Evolutionary conservation across 2,113 vertebrate genomes (phyloP).

Genomic region (Chaenocephalus aceratus): DNA sequence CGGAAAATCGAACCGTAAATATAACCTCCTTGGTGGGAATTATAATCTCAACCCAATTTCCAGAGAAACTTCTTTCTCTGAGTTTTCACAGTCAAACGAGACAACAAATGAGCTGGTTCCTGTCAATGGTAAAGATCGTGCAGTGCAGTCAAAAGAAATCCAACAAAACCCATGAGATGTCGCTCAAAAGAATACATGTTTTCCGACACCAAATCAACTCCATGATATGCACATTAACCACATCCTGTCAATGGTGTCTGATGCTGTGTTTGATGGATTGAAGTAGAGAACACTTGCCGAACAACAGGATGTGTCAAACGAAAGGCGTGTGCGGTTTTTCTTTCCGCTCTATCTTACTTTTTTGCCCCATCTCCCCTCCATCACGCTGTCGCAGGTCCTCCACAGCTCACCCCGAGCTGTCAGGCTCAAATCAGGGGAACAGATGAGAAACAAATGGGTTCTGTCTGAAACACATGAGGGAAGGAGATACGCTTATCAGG

Average conservation of each 20-base stretch:
- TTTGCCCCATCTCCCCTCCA: constrained; percentile 2
- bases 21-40: too few relatives aligned
- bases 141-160: too few relatives aligned
- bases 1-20: too few relatives aligned
- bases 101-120: too few relatives aligned
- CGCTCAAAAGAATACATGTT: too few relatives aligned
- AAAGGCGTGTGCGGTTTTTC: neutral
- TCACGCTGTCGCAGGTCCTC: constrained; percentile 44
- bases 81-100: too few relatives aligned
- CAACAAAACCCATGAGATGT: neutral
- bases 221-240: neutral
- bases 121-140: too few relatives aligned
- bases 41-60: too few relatives aligned
- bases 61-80: too few relatives aligned
- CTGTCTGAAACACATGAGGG: constrained; percentile 77
- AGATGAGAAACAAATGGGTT: constrained; percentile 80
- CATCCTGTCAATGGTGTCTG: neutral
- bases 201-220: neutral
- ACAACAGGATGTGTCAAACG: constrained; percentile 4
- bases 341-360: neutral
- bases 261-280: neutral
- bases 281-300: neutral
- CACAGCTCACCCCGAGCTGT: constrained; percentile 67
- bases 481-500: constrained; percentile 78
- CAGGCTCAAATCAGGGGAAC: constrained; percentile 66